Conservation (phyloP, 2,797 vertebrate species). For the Aldrovandia affinis region DNA sequence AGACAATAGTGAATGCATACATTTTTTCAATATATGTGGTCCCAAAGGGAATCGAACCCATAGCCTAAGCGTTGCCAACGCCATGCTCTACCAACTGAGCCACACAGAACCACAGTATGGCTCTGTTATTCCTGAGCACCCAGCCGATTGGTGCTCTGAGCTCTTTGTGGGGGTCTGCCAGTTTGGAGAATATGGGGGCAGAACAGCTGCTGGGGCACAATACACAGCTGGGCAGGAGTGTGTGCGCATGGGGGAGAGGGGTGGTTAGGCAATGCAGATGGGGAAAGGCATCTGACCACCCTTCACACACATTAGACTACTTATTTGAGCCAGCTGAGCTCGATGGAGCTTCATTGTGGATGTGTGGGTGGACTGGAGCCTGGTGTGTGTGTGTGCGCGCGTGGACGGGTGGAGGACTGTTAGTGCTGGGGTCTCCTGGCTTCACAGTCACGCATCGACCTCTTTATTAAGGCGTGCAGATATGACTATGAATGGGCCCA, state of each 20-base stretch:
- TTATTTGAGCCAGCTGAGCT: neutral
- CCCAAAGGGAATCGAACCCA: too few relatives aligned
- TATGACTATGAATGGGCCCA: neutral
- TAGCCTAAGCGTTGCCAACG: too few relatives aligned
- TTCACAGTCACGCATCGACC: constrained; percentile 3
- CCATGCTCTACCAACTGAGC: too few relatives aligned
- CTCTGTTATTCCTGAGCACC: neutral
- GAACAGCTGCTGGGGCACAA: neutral
- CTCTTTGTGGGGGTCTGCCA: neutral
- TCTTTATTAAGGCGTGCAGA: constrained; percentile 5
- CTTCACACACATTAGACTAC: neutral
- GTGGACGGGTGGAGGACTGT: too few relatives aligned
- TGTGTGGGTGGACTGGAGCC: neutral
- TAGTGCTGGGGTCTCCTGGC: neutral
- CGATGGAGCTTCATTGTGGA: neutral
- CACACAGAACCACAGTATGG: too few relatives aligned
- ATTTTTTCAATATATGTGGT: too few relatives aligned
- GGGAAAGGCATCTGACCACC: neutral
- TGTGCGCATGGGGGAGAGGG: neutral
- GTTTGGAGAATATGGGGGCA: neutral
- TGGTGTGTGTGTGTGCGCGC: neutral
- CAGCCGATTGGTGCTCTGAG: neutral
- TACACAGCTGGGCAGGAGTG: neutral
- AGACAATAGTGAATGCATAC: too few relatives aligned
- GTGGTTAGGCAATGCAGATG: neutral